phyloP scores from a whole-genome alignment of 2,797 vertebrate species.

The Calcarius lapponicus region DNA sequence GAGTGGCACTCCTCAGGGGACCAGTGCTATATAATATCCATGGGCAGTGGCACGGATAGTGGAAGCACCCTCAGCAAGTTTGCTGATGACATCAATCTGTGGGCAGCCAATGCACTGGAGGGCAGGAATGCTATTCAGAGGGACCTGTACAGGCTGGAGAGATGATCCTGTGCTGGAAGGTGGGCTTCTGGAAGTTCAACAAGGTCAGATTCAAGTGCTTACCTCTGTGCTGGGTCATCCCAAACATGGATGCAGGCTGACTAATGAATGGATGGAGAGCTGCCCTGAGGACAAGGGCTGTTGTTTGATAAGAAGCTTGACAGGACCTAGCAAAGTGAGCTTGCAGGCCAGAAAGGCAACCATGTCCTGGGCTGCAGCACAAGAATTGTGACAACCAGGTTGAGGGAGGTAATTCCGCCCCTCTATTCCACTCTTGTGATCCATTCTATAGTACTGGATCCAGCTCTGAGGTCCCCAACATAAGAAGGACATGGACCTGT shows the following conservation, averaged over 20 bases:
- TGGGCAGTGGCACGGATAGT: not conserved
- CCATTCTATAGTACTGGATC: not conserved
- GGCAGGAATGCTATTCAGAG: not conserved
- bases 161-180: not conserved
- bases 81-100: no score
- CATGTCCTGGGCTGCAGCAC: not conserved
- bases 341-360: not conserved
- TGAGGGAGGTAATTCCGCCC: not conserved
- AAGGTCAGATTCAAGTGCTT: not conserved
- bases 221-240: not conserved
- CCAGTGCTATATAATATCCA: not conserved
- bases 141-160: not conserved
- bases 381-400: not conserved
- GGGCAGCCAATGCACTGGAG: not conserved
- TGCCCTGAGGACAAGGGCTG: not conserved
- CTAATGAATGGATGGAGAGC: not conserved
- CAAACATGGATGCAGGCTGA: not conserved
- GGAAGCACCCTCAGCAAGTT: not conserved
- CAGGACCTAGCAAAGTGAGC: not conserved
- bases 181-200: not conserved
- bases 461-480: not conserved
- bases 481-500: not conserved
- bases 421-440: not conserved
- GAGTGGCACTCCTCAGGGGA: rapidly evolving
- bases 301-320: not conserved